Conservation (phyloP, 2,797 vertebrate species). For the Danio aesculapii region DNA sequence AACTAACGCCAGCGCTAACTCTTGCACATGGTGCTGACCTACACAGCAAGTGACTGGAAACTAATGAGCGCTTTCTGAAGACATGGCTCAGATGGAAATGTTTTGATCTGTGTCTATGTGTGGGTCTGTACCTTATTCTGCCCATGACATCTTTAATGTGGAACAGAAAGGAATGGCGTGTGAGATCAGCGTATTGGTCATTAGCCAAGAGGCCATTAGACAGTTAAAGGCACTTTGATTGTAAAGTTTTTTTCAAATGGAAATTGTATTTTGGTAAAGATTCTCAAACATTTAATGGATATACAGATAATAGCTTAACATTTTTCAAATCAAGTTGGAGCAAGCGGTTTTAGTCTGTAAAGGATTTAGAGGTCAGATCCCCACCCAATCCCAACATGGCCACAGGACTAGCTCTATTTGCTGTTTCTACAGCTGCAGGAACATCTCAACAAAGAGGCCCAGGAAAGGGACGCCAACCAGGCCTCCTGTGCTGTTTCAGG, state of each 20-base stretch:
- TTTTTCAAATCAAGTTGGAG: background rate
- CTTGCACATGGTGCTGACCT: constrained; percentile 19
- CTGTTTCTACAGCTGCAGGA: constrained; percentile 42
- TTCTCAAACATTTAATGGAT: background rate
- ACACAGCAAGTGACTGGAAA: constrained; percentile 40
- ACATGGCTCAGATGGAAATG: constrained; percentile 13
- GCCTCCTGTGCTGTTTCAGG: background rate
- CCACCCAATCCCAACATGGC: constrained; percentile 49
- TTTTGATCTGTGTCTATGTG: constrained; percentile 50
- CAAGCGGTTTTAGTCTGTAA: constrained; percentile 21
- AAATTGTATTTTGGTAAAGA: background rate
- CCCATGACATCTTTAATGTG: constrained; percentile 50
- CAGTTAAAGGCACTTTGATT: constrained; percentile 17
- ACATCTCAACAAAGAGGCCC: constrained; percentile 26
- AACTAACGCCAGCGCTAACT: constrained; percentile 34
- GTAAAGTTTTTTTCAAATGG: constrained; percentile 12
- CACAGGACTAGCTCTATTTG: constrained; percentile 29
- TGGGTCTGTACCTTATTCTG: constrained; percentile 30
- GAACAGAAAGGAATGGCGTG: constrained; percentile 38
- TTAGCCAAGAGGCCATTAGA: constrained; percentile 34
- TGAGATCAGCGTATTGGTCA: constrained; percentile 28
- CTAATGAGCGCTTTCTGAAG: constrained; percentile 51
- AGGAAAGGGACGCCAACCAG: constrained; percentile 34
- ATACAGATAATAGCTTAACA: background rate
- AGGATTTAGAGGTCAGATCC: constrained; percentile 28